phyloP scores from a whole-genome alignment of 2,888 invertebrate species.

The Dicyrtoma fusca region DNA sequence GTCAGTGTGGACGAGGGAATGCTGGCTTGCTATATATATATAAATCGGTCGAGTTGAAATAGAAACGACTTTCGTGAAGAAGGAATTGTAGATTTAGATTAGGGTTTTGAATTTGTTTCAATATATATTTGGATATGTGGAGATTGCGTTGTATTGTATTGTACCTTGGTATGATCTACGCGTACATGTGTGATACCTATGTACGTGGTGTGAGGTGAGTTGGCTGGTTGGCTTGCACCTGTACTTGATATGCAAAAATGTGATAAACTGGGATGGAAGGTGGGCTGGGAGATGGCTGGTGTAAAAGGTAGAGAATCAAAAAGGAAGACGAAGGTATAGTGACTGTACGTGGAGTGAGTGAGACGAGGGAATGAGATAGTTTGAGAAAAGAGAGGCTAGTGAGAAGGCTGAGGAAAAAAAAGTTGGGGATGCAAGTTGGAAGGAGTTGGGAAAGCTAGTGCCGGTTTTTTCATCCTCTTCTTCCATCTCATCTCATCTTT shows the following conservation, averaged over 20 bases:
- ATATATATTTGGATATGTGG: no score
- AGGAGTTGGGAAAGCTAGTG: constrained; percentile 42
- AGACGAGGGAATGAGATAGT: constrained; percentile 6
- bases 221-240: constrained; percentile 21
- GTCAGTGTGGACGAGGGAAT: no score
- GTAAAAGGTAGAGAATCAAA: constrained; percentile 11
- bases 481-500: constrained; percentile 45
- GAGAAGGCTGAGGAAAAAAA: constrained; percentile 12
- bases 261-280: not conserved
- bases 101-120: no score
- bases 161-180: no score
- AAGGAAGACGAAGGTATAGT: no score
- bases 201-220: no score
- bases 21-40: no score
- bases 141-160: no score
- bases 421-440: constrained; percentile 30
- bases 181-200: no score
- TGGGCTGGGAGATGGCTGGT: not conserved
- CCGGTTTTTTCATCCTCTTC: constrained; percentile 43
- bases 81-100: no score
- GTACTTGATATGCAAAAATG: constrained; percentile 31
- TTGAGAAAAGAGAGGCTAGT: not conserved
- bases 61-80: no score
- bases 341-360: not conserved
- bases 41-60: no score